A percentile compares a stretch with the other conserved stretches of the same genome.
These are phyloP conservation scores for Bungarus multicinctus DNA, from an alignment of 2,113 vertebrate genomes.

Conservation along the genomic window DNA sequence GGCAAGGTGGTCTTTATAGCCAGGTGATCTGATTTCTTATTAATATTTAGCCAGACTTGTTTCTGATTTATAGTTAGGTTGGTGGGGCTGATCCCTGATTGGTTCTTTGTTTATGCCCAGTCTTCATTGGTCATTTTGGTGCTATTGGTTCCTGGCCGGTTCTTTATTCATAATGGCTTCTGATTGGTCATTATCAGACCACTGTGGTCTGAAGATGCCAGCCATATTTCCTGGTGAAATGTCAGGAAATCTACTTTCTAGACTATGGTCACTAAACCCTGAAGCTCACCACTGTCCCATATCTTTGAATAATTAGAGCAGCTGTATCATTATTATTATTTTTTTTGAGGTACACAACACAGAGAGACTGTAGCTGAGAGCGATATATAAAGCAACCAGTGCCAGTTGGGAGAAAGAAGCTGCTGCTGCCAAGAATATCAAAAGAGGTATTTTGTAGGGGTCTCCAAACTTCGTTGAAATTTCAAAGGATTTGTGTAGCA, in stretches of 20 bases:
- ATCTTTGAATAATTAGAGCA: background rate
- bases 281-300: background rate
- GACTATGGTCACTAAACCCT: background rate
- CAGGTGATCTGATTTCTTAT: background rate
- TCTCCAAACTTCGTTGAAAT: background rate
- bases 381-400: background rate
- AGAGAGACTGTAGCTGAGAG: background rate
- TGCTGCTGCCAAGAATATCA: background rate
- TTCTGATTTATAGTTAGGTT: background rate
- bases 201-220: background rate
- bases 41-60: background rate
- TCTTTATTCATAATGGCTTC: background rate
- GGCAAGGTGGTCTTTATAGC: background rate
- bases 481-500: background rate
- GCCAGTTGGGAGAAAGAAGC: background rate
- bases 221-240: background rate
- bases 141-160: background rate
- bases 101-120: background rate
- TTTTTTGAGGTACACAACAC: background rate
- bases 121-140: background rate
- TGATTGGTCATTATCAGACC: background rate
- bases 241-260: background rate
- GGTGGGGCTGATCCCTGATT: background rate
- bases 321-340: background rate
- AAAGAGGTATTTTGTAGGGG: background rate